Base-by-base conservation (phyloP, 2,113 vertebrate species). In the Podocnemis expansa region DNA sequence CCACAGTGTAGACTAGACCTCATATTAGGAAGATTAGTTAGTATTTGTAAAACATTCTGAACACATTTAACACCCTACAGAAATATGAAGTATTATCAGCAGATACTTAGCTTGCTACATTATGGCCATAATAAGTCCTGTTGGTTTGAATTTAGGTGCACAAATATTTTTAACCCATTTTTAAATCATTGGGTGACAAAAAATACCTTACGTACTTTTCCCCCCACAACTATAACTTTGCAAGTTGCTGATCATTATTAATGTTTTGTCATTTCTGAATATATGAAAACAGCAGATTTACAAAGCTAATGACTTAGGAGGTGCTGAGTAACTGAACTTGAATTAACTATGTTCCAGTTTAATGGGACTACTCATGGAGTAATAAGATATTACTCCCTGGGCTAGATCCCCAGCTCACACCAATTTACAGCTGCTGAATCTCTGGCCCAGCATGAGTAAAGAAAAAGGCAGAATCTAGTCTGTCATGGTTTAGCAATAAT, bases 321-420 rank as follows among this genome's bases (percentile, higher is more conserved):
- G 78, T 79, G 86, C 76, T 52, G 80, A 95, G 80, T 93, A 92
- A 97, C 94, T 80, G 79, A 82, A 85, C 84, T 54, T 76, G 87
- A 67, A 80, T 86, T 96, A 94, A 54, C 90, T 90, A 85, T 84
- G 49, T 73, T 94, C 55, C 55, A 94, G 89, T 91, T 90, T 94
- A 89, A 78, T 16, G 78, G 73, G n/a, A 55, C 55, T 96, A 90
- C 56, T 88, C 89, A 41, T 70, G 78, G 95, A 93, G 87, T 4
- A 93, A 63, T 87, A 94, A 90, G 82, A 76, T 88, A 92, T 93
- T 91, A 93, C 83, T 90, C 86, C 87, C 11, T 25, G 45, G 78
- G 73, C 31, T 45, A 58, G 43, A 31, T 47, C 54, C 47, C 45
- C 84, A 76, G 34, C 41, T 56, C 90, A 60, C 67, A 94, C 54